Evolutionary conservation across 1,140 invertebrate genomes (phyloP), one percentile per base, ranked within the genome.

Genomic region (Drosophila bipectinata): DNA sequence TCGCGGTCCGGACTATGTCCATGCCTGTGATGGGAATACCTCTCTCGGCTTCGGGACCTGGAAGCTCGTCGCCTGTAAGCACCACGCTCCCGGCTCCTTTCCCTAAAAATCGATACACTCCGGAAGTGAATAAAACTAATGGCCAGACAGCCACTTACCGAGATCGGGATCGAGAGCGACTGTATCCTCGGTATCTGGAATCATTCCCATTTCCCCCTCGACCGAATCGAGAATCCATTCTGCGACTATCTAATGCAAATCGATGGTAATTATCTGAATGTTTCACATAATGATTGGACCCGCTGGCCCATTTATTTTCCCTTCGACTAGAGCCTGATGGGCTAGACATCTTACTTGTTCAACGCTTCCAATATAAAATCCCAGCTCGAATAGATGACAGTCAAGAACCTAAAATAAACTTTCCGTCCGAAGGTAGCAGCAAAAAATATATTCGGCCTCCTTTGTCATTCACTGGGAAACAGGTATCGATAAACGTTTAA

Each of bases 31-130:
- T 87, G 63, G 14, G 51, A 67, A 6, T 69, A 72, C 5, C 90
- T 74, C 12, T 91, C 90, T 5, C 90, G 71, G 54, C 87, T 91
- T 8, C 88, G 84, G 4, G 83, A 87, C n/a, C 76, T 79, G 0
- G 83, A 53, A 14, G 71, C 72, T 1, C 72, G 83, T 6, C 84
- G 84, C 21, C 76, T 72, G 12, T 67, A 68, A 7, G 60, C 60
- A 6, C 56, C 49, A 15, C 79, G 79, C 8, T 82, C 79, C 10
- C 79, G 66, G 49, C 53, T 71, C 1, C 79, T 67, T 5, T 88
- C 83, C 9, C 83, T 88, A 12, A 12, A 18, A 34, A 28, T 24
- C 30, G 26, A 51, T 7, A 24, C 7, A 26, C 44, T 14, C 41
- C 24, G 9, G 1, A 5, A 15, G 21, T 5, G 2, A 59, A 37